Evolutionary conservation across 2,113 vertebrate species (phyloP), one percentile per base, ranked within the genome.

Genomic region (Ammodytes marinus): DNA sequence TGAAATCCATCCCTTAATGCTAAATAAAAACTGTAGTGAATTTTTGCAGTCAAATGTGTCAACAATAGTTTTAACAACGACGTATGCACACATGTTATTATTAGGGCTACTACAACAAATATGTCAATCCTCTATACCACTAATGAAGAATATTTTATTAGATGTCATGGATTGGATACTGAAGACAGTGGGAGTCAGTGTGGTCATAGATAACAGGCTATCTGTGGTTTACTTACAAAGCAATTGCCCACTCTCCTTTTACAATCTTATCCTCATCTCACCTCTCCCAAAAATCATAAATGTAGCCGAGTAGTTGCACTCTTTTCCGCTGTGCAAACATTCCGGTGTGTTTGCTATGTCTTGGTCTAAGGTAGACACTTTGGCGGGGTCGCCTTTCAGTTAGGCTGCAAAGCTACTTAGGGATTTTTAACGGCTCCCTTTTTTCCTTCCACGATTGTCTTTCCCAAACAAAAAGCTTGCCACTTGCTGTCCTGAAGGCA

Each of bases 401-500:
- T 43, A 14, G 47, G 53, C 40, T 17, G 49, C 50, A 76, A 63
- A 68, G 35, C 70, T 50, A 7, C 53, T 83, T 53, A 11, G 27
- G 69, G 39, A 54, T 69, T 82, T 61, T 61, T 42, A 61, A 43
- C 37, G 43, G 55, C 14, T 40, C 12, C 5, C 3, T 13, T 60
- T 64, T 52, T 1, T 50, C 14, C 74, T 12, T 10, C 65, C 55
- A 50, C 5, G 12, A 37, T 61, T 35, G 61, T 77, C 61, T 55
- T 71, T 58, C 54, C 42, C 45, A 77, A 77, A 83, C 72, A 77
- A 58, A 74, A 47, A 52, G 46, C 78, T 61, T 61, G 59, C 58
- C 61, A 27, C 43, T 43, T 37, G 74, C 13, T 54, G 12, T 45
- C 75, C 71, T 74, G 71, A 40, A 77, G 78, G 61, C 60, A 50